These are phyloP conservation scores for Phaedon cochleariae DNA, from an alignment of 2,888 invertebrate species.

Conservation along the genomic window DNA sequence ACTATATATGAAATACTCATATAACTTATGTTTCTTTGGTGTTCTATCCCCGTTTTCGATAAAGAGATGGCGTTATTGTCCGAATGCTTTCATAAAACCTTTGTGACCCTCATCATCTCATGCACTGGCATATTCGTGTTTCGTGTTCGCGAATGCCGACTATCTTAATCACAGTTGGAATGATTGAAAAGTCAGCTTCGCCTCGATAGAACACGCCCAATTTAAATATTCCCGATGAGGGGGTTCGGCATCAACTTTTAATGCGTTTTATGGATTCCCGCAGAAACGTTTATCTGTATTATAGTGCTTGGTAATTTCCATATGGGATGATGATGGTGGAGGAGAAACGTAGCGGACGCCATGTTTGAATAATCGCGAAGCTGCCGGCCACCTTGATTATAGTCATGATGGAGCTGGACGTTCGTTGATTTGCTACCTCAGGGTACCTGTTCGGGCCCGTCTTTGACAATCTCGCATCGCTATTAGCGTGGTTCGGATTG, in stretches of 20 bases:
- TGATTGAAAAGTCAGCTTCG: slow-evolving; percentile 33
- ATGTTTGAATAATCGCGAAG: slow-evolving; percentile 49
- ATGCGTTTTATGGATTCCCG: slow-evolving; percentile 60
- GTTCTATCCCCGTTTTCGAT: too few relatives aligned
- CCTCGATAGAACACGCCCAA: slow-evolving; percentile 50
- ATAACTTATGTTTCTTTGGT: too few relatives aligned
- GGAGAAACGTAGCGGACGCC: slow-evolving; percentile 33
- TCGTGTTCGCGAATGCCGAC: slow-evolving; percentile 18
- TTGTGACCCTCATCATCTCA: too few relatives aligned
- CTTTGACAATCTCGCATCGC: slow-evolving; percentile 40
- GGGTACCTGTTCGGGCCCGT: slow-evolving; percentile 36
- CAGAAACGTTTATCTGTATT: slow-evolving; percentile 59
- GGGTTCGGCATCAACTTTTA: slow-evolving; percentile 54
- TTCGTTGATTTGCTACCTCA: slow-evolving; percentile 46
- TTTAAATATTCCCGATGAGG: slow-evolving; percentile 59
- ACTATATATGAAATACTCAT: too few relatives aligned
- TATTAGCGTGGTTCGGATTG: slow-evolving; percentile 36
- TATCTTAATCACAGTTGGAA: slow-evolving; percentile 38
- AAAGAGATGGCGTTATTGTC: too few relatives aligned
- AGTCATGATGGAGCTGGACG: slow-evolving; percentile 55
- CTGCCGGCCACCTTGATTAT: slow-evolving; percentile 58
- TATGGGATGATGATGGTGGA: slow-evolving; percentile 57
- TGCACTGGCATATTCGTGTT: too few relatives aligned
- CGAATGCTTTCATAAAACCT: too few relatives aligned
- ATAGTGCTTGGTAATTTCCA: slow-evolving; percentile 61